Base-by-base conservation (phyloP, 2,797 vertebrate genomes). In the Microctenopoma lineatum region DNA sequence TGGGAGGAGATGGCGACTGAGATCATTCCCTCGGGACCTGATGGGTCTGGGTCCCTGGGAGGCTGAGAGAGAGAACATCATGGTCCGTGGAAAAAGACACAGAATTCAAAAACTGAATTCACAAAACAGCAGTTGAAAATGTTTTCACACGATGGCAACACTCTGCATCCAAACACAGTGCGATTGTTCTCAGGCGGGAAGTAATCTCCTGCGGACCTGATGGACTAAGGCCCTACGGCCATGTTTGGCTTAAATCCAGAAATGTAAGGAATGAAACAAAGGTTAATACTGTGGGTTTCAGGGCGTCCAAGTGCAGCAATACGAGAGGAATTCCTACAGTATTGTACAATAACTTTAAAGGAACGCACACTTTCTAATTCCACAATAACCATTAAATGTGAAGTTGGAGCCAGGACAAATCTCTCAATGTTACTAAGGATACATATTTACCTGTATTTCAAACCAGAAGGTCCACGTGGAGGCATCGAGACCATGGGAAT, bases 401-500 rank as follows among this genome's bases (percentile, higher is more conserved):
- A 29, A 51, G 26, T 7, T 51, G 48, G 26, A 7, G 48, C 6
- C 25, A 51, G 6, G 26, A 27, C 4, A 42, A 42, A 42, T 42
- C 39, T 42, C 15, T 21, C 29, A 32, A 7, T 32, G 29, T 32
- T 32, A 32, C 29, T 32, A 5, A 32, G 4, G 29, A 6, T 32
- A 32, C 29, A 7, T 45, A n/a, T 45, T 45, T 90, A 98, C 97
- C 91, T 93, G 96, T 58, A 98, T 90, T 81, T 99, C 96, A 48
- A 99, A 89, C 97, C 97, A 99, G 88, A 99, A 98, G 62, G n/a
- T 94, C 97, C 97, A 99, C 0, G 93, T 89, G 0, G 93, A 87
- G 0, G 97, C 95, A 0, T 94, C 90, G 0, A 98, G 93, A 69
- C 98, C 98, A 0, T 87, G 97, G 27, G 97, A 96, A 75, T 99